These are phyloP conservation scores for Todus mexicanus DNA, from an alignment of 2,797 vertebrate genomes.

Conservation along the genomic window DNA sequence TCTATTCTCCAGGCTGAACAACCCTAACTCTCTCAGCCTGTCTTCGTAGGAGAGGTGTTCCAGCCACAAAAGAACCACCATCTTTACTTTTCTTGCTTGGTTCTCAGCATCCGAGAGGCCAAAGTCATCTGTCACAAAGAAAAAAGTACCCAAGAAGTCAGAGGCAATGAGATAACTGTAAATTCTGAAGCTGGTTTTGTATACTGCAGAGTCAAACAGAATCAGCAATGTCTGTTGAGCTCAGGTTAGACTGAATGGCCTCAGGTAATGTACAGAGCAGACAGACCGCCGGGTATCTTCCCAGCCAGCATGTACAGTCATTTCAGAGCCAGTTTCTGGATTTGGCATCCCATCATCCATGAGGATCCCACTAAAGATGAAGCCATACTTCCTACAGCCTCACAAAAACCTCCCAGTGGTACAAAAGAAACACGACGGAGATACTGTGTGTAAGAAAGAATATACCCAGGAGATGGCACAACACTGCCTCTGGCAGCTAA, in stretches of 20 bases:
- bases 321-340: not conserved
- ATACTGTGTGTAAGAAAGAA: not conserved
- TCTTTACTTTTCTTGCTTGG: not conserved
- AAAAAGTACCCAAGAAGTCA: not conserved
- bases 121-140: not conserved
- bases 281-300: not conserved
- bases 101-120: not conserved
- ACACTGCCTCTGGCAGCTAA: not conserved
- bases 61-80: not conserved
- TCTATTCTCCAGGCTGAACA: no score
- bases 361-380: not conserved
- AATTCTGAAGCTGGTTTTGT: not conserved
- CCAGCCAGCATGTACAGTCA: not conserved
- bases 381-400: not conserved
- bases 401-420: not conserved
- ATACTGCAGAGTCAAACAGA: not conserved
- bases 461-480: not conserved
- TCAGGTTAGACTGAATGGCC: not conserved
- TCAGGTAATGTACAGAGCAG: not conserved
- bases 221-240: not conserved
- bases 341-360: fast-evolving
- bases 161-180: not conserved
- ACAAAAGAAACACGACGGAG: not conserved
- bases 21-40: no score
- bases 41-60: no score